Evolutionary conservation across 2,797 vertebrate genomes (phyloP).

Genomic region (Cephalopachus bancanus): DNA sequence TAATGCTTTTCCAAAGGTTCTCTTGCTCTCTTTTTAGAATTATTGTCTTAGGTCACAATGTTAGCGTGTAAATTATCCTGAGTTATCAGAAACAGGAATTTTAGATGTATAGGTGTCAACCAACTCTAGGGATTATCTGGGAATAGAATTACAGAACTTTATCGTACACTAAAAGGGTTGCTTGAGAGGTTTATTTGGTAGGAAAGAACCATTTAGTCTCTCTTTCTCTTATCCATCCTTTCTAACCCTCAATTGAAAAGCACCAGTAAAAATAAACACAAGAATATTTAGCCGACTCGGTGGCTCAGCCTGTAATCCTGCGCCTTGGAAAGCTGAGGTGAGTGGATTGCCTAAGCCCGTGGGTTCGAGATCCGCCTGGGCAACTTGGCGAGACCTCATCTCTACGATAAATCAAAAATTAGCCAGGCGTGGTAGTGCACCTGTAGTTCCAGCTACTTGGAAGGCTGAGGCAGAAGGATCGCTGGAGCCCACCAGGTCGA

Average conservation of each 20-base stretch:
- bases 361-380: too few species aligned
- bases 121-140: neutral
- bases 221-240: slow-evolving; percentile 25
- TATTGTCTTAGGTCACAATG: slow-evolving; percentile 11
- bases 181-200: slow-evolving; percentile 20
- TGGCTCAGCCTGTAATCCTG: too few species aligned
- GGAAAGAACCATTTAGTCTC: neutral
- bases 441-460: too few species aligned
- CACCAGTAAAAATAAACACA: neutral
- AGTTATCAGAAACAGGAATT: neutral
- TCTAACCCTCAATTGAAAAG: slow-evolving; percentile 19
- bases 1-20: neutral
- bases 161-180: neutral
- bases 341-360: too few species aligned
- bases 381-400: too few species aligned
- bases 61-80: slow-evolving; percentile 32
- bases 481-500: too few species aligned
- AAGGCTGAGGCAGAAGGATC: too few species aligned
- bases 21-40: neutral
- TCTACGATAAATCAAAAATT: too few species aligned
- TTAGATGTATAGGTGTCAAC: neutral
- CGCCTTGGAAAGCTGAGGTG: too few species aligned
- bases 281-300: neutral
- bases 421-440: too few species aligned
- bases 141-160: neutral